These are phyloP conservation scores for Microplitis manilae DNA, from an alignment of 2,888 invertebrate genomes.

Conservation along the genomic window DNA sequence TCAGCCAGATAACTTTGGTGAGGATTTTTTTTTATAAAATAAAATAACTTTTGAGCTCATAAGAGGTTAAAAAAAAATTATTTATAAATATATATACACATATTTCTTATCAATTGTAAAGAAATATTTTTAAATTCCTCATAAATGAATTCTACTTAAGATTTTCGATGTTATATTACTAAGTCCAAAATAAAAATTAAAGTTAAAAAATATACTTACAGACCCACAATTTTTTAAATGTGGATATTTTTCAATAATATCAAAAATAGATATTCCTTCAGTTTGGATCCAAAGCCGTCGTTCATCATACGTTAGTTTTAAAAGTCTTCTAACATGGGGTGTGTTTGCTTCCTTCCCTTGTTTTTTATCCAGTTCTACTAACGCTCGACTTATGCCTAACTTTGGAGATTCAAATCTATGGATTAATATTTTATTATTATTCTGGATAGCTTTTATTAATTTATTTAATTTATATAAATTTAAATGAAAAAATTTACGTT, in stretches of 20 bases:
- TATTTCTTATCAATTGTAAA: too few relatives aligned
- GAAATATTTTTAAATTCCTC: too few relatives aligned
- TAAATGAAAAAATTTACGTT: not conserved
- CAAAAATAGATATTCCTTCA: not conserved
- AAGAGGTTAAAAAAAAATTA: too few relatives aligned
- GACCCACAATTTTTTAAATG: not conserved
- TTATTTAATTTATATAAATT: not conserved
- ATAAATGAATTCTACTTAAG: too few relatives aligned
- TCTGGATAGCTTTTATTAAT: not conserved
- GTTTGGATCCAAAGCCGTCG: conserved; percentile 1
- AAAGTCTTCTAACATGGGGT: conserved; percentile 3
- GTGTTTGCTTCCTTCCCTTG: not conserved
- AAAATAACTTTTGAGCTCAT: too few relatives aligned
- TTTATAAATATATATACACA: too few relatives aligned
- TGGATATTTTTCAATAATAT: not conserved
- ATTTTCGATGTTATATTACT: not conserved
- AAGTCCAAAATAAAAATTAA: not conserved
- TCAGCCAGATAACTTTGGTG: too few relatives aligned
- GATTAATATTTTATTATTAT: not conserved
- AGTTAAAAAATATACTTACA: not conserved
- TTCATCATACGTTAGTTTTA: not conserved
- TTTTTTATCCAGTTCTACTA: not conserved
- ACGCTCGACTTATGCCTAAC: not conserved
- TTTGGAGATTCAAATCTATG: not conserved
- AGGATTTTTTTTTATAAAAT: too few relatives aligned